Evolutionary conservation across 1,140 invertebrate species (phyloP), one percentile per base, ranked within the genome.

Genomic region (Trichogramma pretiosum): DNA sequence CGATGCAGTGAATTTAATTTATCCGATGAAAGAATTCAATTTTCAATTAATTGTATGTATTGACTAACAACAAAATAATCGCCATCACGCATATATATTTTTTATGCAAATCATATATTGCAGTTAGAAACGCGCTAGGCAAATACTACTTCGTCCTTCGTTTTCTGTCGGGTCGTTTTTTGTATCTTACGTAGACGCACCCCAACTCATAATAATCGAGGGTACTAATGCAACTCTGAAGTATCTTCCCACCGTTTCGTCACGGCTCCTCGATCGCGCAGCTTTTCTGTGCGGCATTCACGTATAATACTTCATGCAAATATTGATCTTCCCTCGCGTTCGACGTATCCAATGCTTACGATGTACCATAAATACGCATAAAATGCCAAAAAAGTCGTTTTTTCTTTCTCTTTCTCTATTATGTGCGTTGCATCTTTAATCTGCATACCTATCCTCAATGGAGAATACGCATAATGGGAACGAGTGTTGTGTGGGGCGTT

Each of bases 281-380:
- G 45, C 48, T 33, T 38, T n/a, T 52, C 54, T 59, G 22, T 28
- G n/a, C 47, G 30, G n/a, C n/a, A n/a, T n/a, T n/a, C n/a, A n/a
- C n/a, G n/a, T n/a, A n/a, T n/a, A n/a, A n/a, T n/a, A 53, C 54
- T 59, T 52, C 59, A 68, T 68, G 65, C 66, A 68, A 70, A 70
- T 68, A 65, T 61, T 61, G 59, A 57, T 61, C 58, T 54, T 58
- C 50, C 53, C 47, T 48, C 47, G 47, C 4, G 2, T 1, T 3
- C 11, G 13, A 17, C 16, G 26, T 10, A 30, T 16, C 52, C 17
- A 53, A 46, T n/a, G n/a, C n/a, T n/a, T n/a, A n/a, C n/a, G n/a
- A n/a, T n/a, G n/a, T n/a, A n/a, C n/a, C n/a, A n/a, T 55, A 57
- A 61, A 63, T 63, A 60, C n/a, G 7, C 2, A 34, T 14, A 14